These are phyloP conservation scores for Tyto alba DNA, from an alignment of 2,113 vertebrate genomes.

Conservation along the genomic window DNA sequence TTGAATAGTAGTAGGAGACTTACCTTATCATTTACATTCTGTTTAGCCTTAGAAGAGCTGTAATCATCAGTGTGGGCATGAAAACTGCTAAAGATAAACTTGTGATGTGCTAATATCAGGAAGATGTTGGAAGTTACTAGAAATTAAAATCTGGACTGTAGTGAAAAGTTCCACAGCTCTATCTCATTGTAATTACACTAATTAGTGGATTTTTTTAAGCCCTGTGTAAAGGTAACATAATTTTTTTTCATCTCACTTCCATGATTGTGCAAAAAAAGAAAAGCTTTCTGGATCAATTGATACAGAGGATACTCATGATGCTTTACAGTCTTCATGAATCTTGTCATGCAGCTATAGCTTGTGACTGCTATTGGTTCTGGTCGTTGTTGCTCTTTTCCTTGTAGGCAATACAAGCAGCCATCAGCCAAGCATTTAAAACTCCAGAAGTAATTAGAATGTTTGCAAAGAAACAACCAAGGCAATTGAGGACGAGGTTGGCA, in stretches of 20 bases:
- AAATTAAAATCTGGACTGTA: not conserved
- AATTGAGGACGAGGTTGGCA: conserved; percentile 88
- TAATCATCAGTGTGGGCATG: not conserved
- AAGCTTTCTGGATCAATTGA: not conserved
- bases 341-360: not conserved
- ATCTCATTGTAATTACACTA: not conserved
- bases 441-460: conserved; percentile 97
- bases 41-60: not conserved
- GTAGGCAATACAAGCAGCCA: conserved; percentile 96
- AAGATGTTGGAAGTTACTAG: not conserved
- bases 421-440: conserved; percentile 98
- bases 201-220: not conserved
- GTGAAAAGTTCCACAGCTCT: not conserved
- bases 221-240: not conserved
- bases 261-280: not conserved
- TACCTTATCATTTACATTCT: not conserved
- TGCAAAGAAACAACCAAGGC: conserved; percentile 96
- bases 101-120: not conserved
- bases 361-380: not conserved
- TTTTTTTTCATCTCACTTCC: not conserved
- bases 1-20: not conserved
- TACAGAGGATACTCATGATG: not conserved
- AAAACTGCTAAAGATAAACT: not conserved
- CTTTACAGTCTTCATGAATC: not conserved
- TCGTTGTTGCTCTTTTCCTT: conserved; percentile 4